These are phyloP conservation scores for Ichneumoninae sp. DNA, from an alignment of 2,888 invertebrate species.

Conservation along the genomic window DNA sequence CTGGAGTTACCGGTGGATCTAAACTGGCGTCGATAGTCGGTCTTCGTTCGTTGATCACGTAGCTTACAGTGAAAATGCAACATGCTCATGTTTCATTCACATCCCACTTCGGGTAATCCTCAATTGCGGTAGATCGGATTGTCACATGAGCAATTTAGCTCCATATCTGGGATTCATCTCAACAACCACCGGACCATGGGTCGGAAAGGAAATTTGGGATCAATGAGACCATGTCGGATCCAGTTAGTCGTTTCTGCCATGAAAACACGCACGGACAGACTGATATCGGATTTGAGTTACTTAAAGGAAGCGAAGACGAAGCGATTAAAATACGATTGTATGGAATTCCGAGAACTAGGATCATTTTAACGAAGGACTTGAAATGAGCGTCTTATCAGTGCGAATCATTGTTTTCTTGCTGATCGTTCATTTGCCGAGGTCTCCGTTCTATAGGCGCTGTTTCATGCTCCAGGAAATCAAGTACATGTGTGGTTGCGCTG, in stretches of 20 bases:
- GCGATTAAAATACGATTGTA: not conserved
- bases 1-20: not conserved
- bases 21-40: not conserved
- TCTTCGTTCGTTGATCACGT: not conserved
- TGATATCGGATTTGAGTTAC: too few relatives aligned
- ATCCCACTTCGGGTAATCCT: not conserved
- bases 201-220: not conserved
- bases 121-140: not conserved
- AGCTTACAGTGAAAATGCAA: not conserved
- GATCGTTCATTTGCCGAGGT: not conserved
- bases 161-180: not conserved
- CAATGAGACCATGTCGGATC: too few relatives aligned
- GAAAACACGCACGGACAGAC: not conserved
- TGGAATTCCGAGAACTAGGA: not conserved
- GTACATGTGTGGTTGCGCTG: constrained; percentile 47
- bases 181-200: not conserved
- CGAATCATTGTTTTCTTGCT: not conserved
- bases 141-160: not conserved
- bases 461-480: constrained; percentile 25
- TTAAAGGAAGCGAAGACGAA: not conserved
- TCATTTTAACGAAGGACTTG: not conserved
- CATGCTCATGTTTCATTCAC: not conserved
- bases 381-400: not conserved
- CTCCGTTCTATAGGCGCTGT: not conserved
- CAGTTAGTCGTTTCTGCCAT: not conserved